These are phyloP conservation scores for Malurus melanocephalus DNA, from an alignment of 2,113 vertebrate species.

Conservation along the genomic window DNA sequence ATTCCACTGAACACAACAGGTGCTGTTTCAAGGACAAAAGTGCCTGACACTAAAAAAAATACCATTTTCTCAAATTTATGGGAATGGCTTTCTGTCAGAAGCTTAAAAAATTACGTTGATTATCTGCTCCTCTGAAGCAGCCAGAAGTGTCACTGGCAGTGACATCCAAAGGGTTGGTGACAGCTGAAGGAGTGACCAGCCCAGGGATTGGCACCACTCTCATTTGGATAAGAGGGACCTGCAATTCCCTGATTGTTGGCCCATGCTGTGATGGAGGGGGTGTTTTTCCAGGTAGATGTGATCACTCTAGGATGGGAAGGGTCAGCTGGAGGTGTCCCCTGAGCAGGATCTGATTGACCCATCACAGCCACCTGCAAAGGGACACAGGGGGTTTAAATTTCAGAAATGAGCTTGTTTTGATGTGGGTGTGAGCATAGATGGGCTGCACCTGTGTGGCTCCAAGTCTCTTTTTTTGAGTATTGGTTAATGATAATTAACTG, in stretches of 20 bases:
- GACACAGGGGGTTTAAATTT: neutral
- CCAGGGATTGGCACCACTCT: neutral
- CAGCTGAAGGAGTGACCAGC: slow-evolving; percentile 18
- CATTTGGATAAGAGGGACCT: slow-evolving; percentile 49
- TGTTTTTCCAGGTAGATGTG: neutral
- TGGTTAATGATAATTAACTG: too few species aligned
- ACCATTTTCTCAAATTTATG: neutral
- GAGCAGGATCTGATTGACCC: neutral
- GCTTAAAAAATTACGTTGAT: slow-evolving; percentile 32
- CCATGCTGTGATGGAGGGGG: neutral
- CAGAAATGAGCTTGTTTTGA: neutral
- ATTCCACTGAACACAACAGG: neutral
- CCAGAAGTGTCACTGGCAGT: slow-evolving; percentile 12
- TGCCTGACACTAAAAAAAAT: neutral
- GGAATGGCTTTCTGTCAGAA: neutral
- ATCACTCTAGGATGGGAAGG: neutral
- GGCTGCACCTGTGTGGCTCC: neutral
- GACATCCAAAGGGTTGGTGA: neutral
- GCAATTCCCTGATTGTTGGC: slow-evolving; percentile 39
- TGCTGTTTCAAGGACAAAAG: neutral
- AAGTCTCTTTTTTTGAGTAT: fast-evolving
- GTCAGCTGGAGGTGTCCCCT: neutral
- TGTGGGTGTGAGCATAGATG: fast-evolving
- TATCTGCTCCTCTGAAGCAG: slow-evolving; percentile 28
- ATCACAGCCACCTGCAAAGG: neutral